Evolutionary conservation across 92 coral and sea anemone genomes (phyloP).

Genomic region (Anthopleura xanthogrammica): DNA sequence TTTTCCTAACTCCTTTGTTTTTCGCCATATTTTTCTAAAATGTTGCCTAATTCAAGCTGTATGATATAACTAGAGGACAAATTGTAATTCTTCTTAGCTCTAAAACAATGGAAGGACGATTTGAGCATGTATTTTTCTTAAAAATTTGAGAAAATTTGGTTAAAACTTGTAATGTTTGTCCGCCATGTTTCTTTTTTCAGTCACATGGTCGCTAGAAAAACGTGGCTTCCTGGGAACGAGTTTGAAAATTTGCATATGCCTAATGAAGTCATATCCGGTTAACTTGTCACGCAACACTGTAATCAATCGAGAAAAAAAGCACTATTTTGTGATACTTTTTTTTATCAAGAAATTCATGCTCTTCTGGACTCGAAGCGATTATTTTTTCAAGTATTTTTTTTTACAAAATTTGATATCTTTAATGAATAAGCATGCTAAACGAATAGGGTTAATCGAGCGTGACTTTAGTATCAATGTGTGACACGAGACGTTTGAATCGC

Average conservation of each 20-base stretch:
- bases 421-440: too few relatives aligned
- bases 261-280: not conserved
- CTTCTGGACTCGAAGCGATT: not conserved
- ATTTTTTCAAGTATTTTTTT: not conserved
- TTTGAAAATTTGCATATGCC: not conserved
- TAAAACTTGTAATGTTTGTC: slow-evolving; percentile 6
- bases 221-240: slow-evolving; percentile 32
- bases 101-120: not conserved
- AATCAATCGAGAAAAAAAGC: not conserved
- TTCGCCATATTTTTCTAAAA: slow-evolving; percentile 31
- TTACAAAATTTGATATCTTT: not conserved
- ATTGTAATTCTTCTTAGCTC: not conserved
- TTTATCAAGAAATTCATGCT: too few relatives aligned
- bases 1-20: slow-evolving; percentile 18
- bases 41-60: not conserved
- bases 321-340: not conserved
- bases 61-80: not conserved
- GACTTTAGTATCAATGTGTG: slow-evolving; percentile 21
- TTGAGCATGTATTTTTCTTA: not conserved
- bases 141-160: not conserved
- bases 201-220: slow-evolving; percentile 15
- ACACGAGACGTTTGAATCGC: slow-evolving; percentile 12
- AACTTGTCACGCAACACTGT: not conserved
- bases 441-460: not conserved
- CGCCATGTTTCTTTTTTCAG: slow-evolving; percentile 29